Base-by-base conservation (phyloP, 2,888 invertebrate species). In the Helobdella robusta region DNA sequence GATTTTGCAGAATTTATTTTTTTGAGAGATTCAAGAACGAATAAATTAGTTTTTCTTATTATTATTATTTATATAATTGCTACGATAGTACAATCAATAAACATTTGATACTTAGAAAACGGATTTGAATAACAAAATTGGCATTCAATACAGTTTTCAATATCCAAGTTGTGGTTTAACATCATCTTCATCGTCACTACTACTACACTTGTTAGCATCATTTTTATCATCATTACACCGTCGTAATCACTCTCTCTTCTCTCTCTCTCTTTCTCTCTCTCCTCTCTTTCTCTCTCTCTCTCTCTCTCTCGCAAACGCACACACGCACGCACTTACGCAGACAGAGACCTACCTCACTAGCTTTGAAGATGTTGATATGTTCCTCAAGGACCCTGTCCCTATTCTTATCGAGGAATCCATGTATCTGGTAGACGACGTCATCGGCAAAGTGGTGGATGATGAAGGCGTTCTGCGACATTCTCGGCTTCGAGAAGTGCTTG, bases 331-430 rank as follows among this genome's bases (percentile, higher is more conserved):
- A n/a, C 40, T 40, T 40, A 11, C 15, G 40, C 40, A 40, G 15
- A 8, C 8, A 15, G 15, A 8, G 15, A 40, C 75, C 68, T 69
- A 83, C 82, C 78, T 82, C 78, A 72, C 83, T 82, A 70, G 80
- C 81, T 74, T 81, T 80, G 72, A 84, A 77, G 20, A 84, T 81
- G 70, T 87, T 87, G 18, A 97, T 84, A 75, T 95, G 89, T 75
- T 97, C 95, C 75, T 92, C 92, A 0, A 92, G 86, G 0, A 97
- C 91, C 0, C 93, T 93, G 75, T 98, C 97, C 1, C 94, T 83
- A 79, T 98, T 98, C 83, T 98, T 98, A 76, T 97, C 95, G 8
- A 98, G 82, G 80, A 98, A 98, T 0, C 97, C 97, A 3, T 83
- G 84, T 3, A 89, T 87, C 76, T 89, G 88, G 80, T 98, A 94